Evolutionary conservation across 2,113 vertebrate species (phyloP).

Genomic region (Nothoprocta perdicaria): DNA sequence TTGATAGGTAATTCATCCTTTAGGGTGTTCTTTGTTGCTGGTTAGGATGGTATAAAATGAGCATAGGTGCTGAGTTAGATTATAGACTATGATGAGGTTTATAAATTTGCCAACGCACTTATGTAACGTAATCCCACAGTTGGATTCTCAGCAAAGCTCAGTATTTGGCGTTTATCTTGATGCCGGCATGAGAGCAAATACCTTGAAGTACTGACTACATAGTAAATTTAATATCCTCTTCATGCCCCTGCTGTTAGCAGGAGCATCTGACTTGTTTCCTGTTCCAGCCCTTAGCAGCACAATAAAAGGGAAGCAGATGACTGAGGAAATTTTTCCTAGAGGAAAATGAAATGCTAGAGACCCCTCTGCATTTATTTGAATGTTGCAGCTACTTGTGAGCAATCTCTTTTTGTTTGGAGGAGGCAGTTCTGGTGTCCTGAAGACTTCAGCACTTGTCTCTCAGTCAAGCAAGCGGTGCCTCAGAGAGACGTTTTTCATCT

Average conservation of each 20-base stretch:
- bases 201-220: not conserved
- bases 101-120: not conserved
- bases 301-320: not conserved
- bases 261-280: not conserved
- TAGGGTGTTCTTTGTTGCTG: not conserved
- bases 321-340: not conserved
- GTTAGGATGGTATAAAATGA: not conserved
- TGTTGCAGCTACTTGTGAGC: not conserved
- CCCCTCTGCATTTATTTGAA: not conserved
- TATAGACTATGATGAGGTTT: not conserved
- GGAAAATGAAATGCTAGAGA: not conserved
- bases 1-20: not conserved
- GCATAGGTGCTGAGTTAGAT: not conserved
- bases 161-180: not conserved
- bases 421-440: not conserved
- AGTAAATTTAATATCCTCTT: not conserved
- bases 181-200: not conserved
- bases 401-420: not conserved
- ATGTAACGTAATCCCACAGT: not conserved
- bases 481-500: not conserved
- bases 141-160: not conserved
- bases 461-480: not conserved
- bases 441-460: not conserved
- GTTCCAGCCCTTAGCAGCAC: not conserved
- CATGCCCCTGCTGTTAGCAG: not conserved